phyloP scores from a whole-genome alignment of 2,113 vertebrate genomes.

The Astatoreochromis straeleni region DNA sequence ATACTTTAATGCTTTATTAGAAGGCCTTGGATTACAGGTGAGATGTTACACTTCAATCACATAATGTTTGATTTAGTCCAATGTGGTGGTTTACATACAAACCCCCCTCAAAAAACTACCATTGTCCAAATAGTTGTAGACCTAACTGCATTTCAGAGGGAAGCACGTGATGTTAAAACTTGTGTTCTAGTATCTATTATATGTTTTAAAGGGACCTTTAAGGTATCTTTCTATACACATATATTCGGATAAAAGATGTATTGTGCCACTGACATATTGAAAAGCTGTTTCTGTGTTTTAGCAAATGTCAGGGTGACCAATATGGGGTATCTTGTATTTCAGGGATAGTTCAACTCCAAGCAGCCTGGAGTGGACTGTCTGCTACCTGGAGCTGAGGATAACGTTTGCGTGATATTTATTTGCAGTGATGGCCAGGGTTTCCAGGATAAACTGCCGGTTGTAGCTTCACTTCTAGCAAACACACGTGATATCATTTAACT shows the following conservation, averaged over 20 bases:
- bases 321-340: neutral
- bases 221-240: neutral
- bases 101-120: accelerated
- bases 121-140: neutral
- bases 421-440: neutral
- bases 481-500: neutral
- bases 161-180: neutral
- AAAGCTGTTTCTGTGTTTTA: neutral
- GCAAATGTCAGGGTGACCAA: neutral
- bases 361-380: neutral
- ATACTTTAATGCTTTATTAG: neutral
- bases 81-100: neutral
- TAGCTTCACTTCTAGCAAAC: neutral
- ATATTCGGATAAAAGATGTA: neutral
- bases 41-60: neutral
- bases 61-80: neutral
- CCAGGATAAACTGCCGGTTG: neutral
- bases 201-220: neutral
- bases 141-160: neutral
- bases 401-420: neutral
- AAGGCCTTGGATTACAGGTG: neutral
- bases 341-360: neutral
- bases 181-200: neutral
- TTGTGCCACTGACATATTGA: neutral
- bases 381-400: neutral